Conservation (phyloP, 2,113 vertebrate species). For the Ochotona princeps region DNA sequence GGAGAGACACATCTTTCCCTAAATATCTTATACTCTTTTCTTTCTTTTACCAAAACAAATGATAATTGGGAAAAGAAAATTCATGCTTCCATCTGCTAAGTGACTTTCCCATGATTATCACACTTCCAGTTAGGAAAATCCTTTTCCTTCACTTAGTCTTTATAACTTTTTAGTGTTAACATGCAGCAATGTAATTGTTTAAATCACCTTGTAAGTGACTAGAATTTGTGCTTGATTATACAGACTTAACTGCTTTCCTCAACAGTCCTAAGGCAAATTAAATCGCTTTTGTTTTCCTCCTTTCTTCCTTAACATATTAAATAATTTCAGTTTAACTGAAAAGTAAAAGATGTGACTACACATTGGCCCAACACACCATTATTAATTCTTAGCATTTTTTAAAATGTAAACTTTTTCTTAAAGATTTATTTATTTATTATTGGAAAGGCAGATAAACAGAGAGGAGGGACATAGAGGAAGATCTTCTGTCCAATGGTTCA, state of each 20-base stretch:
- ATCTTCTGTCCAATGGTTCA: no score
- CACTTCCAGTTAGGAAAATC: neutral
- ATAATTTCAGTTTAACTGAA: conserved; percentile 1
- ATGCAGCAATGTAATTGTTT: neutral
- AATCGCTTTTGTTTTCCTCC: neutral
- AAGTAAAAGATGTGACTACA: neutral
- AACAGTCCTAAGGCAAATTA: neutral
- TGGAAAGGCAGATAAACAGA: no score
- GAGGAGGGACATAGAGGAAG: no score
- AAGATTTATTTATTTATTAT: no score
- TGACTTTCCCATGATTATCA: neutral
- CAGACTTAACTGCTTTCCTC: neutral
- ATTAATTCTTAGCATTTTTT: conserved; percentile 12
- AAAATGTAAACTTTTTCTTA: no score
- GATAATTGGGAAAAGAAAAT: neutral
- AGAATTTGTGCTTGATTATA: neutral
- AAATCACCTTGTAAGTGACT: neutral
- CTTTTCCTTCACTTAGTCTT: neutral
- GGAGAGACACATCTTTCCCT: neutral
- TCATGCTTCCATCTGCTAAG: neutral
- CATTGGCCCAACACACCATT: neutral
- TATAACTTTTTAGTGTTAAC: neutral
- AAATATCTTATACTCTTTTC: conserved; percentile 29
- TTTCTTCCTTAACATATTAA: conserved; percentile 11
- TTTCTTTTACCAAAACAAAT: conserved; percentile 24